Percentiles rank a stretch among this genome's conserved stretches.
Conservation (phyloP, 2,888 invertebrate species). For the Noctua comes region DNA sequence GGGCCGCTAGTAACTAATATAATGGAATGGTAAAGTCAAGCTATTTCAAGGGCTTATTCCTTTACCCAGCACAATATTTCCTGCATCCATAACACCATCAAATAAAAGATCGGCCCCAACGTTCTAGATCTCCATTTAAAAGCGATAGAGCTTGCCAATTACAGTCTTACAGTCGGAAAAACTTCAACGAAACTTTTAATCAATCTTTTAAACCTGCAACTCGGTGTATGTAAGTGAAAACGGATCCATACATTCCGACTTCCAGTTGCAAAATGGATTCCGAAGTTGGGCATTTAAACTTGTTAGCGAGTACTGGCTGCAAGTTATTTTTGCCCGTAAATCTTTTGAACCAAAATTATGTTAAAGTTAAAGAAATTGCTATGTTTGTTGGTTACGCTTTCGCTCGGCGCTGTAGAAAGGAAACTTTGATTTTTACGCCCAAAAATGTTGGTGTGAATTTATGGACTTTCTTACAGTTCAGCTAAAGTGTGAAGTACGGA, state of each 20-base stretch:
- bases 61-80: neutral
- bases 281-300: conserved; percentile 78
- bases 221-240: conserved; percentile 64
- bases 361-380: conserved; percentile 59
- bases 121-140: conserved; percentile 22
- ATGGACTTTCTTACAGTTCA: conserved; percentile 48
- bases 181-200: conserved; percentile 61
- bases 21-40: neutral
- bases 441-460: conserved; percentile 63
- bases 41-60: neutral
- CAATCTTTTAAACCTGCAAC: conserved; percentile 56
- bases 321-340: conserved; percentile 69
- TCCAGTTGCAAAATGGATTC: conserved; percentile 76
- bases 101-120: conserved; percentile 9
- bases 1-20: neutral
- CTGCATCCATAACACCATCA: neutral
- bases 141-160: conserved; percentile 40
- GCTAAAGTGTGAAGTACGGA: conserved; percentile 41
- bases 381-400: conserved; percentile 62
- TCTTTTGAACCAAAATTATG: conserved; percentile 68
- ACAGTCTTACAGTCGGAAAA: conserved; percentile 43
- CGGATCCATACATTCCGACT: conserved; percentile 57
- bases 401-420: conserved; percentile 26
- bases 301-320: conserved; percentile 68
- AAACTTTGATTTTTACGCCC: conserved; percentile 67